Base-by-base conservation (phyloP, 2,113 vertebrate genomes). In the Triplophysa siluroides region DNA sequence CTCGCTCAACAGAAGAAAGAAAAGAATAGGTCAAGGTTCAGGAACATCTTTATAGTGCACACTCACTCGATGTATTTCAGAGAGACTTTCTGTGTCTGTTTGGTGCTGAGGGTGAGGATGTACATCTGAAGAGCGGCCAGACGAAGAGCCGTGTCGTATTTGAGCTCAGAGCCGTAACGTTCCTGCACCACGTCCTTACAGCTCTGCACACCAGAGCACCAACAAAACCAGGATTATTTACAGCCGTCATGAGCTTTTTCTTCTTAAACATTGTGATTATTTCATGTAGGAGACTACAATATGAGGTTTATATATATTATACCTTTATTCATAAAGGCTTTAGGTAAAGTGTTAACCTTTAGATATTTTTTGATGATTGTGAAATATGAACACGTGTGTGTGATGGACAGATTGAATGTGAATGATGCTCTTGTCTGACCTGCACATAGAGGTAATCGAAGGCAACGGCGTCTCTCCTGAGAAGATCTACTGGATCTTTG, bases 51-150 rank as follows among this genome's bases (percentile, higher is more conserved):
- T 38, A 38, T 38, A 38, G 33, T 3, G 33, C 33, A 38, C 33
- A 97, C 97, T 96, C 92, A 99, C 98, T 99, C 96, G 64, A 99
- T 98, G 79, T 98, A 99, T 84, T 99, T 99, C 76, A 99, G 93
- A 5, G 98, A 98, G 86, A 98, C 97, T 91, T 98, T 99, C 92
- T 98, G 97, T 1, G 96, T 96, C 86, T 98, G 96, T 87, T 96
- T 98, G 86, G 96, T 97, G 87, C 95, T 97, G 82, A 98, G 93
- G 19, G 96, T 98, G 78, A 97, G 94, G 86, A 98, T 97, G 86
- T 98, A 98, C 97, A 99, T 98, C 88, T 99, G 98, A 83, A 99
- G 88, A 0, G 97, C 96, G 47, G 98, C 98, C 85, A 99, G 88
- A 76, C 97, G 90, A 69, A 99, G 93, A 61, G 97, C 97, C 13